Base-by-base conservation (phyloP, 1,140 invertebrate species). In the Pentalonia nigronervosa region DNA sequence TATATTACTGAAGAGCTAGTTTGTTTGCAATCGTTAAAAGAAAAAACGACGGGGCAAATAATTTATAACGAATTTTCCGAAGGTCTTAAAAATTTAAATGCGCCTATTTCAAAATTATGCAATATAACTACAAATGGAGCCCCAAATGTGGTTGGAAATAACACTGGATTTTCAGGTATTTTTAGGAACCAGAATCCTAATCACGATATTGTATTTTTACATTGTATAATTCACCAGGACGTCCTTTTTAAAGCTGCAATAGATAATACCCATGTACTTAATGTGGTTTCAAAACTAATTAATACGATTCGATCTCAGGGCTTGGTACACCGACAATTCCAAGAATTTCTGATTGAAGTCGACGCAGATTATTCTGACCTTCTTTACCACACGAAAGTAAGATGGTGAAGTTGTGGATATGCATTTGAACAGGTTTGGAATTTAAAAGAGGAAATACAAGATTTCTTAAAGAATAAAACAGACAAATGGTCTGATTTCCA, bases 1-100 rank as follows among this genome's bases (percentile, higher is more conserved):
- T n/a, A 95, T 88, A 93, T 94, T 91, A 94, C 93, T 94, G 95
- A 95, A 94, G 95, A 95, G 94, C 81, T 95, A 90, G 76, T 94
- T 81, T 90, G 91, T 93, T 90, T 95, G 88, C 48, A 94, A 94
- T 81, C 93, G 81, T 93, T 95, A 90, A 94, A 95, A 94, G 94
- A 93, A 93, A 95, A 94, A 67, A 95, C 94, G 84, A 94, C 91
- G 50, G 94, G 94, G 60, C 86, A 90, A 94, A 94, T 95, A 94
- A 94, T 95, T 93, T 95, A 94, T 86, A 84, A 94, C 81, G 93
- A 91, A 94, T 93, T 95, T 89, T 89, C 87, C 47, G 30, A 88
- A 34, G 48, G 87, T 89, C 87, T 89, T 11, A n/a, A 89, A 89
- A 89, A 89, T 89, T 89, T 89, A 89, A 89, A 89, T 89, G 87